These are phyloP conservation scores for Zaprionus camerounensis DNA, from an alignment of 1,140 invertebrate species.

Conservation along the genomic window DNA sequence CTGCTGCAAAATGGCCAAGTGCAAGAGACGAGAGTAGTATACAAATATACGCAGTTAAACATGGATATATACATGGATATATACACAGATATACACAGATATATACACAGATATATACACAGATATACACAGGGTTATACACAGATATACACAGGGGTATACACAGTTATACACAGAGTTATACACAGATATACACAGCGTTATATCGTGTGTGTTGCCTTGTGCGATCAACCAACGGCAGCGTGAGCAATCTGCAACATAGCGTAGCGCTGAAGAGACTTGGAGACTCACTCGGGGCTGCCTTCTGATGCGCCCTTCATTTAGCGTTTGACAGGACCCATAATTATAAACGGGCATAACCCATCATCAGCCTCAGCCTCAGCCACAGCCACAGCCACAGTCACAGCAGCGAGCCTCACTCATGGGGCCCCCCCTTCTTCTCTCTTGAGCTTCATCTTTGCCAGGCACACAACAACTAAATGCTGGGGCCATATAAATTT, in stretches of 20 bases:
- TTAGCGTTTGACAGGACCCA: slow-evolving; percentile 81
- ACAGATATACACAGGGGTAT: neutral
- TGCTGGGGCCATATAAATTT: slow-evolving; percentile 80
- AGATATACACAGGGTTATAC: too few relatives aligned
- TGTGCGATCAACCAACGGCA: slow-evolving; percentile 28
- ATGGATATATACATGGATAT: neutral
- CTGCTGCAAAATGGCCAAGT: slow-evolving; percentile 41
- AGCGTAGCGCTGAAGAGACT: slow-evolving; percentile 61
- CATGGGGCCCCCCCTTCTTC: neutral
- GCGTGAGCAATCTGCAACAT: slow-evolving; percentile 35
- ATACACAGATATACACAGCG: neutral
- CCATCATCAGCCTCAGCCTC: slow-evolving; percentile 73
- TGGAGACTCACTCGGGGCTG: slow-evolving; percentile 54
- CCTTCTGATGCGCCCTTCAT: slow-evolving; percentile 76
- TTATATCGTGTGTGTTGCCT: neutral
- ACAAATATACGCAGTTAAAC: neutral
- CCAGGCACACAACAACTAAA: slow-evolving; percentile 60
- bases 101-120: too few relatives aligned
- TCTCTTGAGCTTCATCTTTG: neutral
- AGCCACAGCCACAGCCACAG: neutral
- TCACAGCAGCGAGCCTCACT: neutral
- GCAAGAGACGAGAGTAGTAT: neutral
- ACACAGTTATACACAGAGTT: neutral
- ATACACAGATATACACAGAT: too few relatives aligned
- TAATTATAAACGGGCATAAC: slow-evolving; percentile 84